Evolutionary conservation across 2,888 invertebrate genomes (phyloP), one percentile per base, ranked within the genome.

Genomic region (Parasteatoda lunata): DNA sequence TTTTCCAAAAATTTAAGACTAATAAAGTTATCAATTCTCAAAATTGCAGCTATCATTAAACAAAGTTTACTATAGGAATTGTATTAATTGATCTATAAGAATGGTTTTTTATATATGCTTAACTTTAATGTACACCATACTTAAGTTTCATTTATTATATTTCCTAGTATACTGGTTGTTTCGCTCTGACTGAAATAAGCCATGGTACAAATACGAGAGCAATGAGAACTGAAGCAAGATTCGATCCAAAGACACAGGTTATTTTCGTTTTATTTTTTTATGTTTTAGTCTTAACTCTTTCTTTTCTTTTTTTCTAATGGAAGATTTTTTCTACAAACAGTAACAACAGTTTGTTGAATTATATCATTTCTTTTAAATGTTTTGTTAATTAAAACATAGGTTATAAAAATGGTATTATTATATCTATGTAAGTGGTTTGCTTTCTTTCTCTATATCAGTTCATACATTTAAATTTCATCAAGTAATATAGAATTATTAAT

Each of bases 151-250:
- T 73, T 73, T 51, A 47, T 13, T 78, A 78, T 52, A 5, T 73
- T 49, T 72, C 68, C 68, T 84, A 94, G 93, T 93, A 95, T 81
- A 93, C 95, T 89, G 96, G 97, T 3, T 96, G 96, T 90, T 97
- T 96, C 92, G 96, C 96, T 0, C 92, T 98, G 70, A 98, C 97
- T 0, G 98, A 98, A 92, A 94, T 98, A 4, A 94, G 96, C 0
- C 98, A 98, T 91, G 98, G 98, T 0, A 97, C 96, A 51, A 97
- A 98, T 92, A 96, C 96, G 0, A 95, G 95, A 90, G 95, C 95
- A 3, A 96, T 97, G 96, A 93, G 95, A 90, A 97, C 97, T 0
- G 95, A 94, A 0, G 97, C 97, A 0, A 96, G 95, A 0, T 97
- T 95, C 92, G 94, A 96, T 91, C 94, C 94, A 0, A 93, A 93